phyloP scores from a whole-genome alignment of 92 coral and sea anemone genomes.

The Palythoa grandis region DNA sequence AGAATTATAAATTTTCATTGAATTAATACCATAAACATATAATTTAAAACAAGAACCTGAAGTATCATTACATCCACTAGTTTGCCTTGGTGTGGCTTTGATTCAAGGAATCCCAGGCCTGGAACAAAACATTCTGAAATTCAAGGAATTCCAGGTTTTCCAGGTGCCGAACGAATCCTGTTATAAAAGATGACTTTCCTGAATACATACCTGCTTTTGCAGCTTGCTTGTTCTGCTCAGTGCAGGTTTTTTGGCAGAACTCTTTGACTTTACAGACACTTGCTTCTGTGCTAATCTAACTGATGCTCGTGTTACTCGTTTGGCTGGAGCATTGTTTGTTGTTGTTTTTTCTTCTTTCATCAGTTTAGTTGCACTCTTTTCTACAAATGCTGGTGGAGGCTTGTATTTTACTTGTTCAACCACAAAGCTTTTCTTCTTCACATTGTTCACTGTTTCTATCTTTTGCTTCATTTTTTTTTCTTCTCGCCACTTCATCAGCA shows the following conservation, averaged over 20 bases:
- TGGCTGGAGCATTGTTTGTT: constrained; percentile 30
- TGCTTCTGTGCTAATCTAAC: constrained; percentile 63
- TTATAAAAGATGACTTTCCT: no score
- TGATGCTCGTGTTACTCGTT: constrained; percentile 66
- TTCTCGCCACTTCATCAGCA: constrained; percentile 82
- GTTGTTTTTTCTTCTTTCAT: neutral
- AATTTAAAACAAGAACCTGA: no score
- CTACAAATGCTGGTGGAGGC: constrained; percentile 20
- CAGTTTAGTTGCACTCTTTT: constrained; percentile 45
- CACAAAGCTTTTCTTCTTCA: constrained; percentile 72
- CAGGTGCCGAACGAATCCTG: no score
- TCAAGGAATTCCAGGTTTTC: no score
- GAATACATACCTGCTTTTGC: constrained; percentile 4
- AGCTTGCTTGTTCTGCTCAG: neutral
- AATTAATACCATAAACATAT: no score
- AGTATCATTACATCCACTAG: no score
- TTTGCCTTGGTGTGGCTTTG: no score
- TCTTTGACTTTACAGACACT: constrained; percentile 23
- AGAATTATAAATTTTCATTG: no score
- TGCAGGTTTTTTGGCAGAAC: constrained; percentile 42
- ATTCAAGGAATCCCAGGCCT: no score
- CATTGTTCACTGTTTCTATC: constrained; percentile 51
- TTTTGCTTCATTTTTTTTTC: constrained; percentile 66
- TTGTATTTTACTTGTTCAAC: constrained; percentile 72
- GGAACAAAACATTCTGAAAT: no score